phyloP scores from a whole-genome alignment of 1,140 invertebrate genomes.

The Geopemphigus sp. region DNA sequence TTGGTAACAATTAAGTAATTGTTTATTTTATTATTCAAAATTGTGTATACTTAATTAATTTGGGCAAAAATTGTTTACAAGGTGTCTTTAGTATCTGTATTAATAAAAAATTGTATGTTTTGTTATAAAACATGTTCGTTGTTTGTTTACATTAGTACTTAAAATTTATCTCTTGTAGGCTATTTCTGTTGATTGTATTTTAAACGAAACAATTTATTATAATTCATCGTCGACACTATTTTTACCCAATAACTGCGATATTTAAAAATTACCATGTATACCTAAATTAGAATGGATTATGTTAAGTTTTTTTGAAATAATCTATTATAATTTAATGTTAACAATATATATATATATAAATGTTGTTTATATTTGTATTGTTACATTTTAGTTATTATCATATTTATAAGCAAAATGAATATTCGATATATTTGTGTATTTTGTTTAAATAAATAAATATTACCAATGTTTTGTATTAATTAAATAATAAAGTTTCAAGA shows the following conservation, averaged over 20 bases:
- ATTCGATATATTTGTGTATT: not conserved
- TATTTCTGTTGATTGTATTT: not conserved
- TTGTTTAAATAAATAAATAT: not conserved
- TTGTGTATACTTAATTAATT: constrained; percentile 3
- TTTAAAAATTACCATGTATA: too few relatives aligned
- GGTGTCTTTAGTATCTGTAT: not conserved
- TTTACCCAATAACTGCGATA: too few relatives aligned
- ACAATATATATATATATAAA: too few relatives aligned
- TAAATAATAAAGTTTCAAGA: too few relatives aligned
- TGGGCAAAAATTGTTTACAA: not conserved
- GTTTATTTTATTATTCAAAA: not conserved
- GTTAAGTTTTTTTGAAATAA: not conserved
- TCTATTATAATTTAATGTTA: not conserved
- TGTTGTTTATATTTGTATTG: not conserved
- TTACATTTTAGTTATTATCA: not conserved
- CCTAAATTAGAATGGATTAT: not conserved
- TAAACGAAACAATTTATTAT: not conserved
- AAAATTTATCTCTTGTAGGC: not conserved
- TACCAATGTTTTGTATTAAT: too few relatives aligned
- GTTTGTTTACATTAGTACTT: not conserved
- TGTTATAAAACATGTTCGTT: not conserved
- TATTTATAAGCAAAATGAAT: not conserved
- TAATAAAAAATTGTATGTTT: not conserved
- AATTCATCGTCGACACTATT: not conserved
- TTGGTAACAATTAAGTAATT: constrained; percentile 12